Conservation (phyloP, 1,140 invertebrate genomes). For the Pachyrhynchus sulphureomaculatus region DNA sequence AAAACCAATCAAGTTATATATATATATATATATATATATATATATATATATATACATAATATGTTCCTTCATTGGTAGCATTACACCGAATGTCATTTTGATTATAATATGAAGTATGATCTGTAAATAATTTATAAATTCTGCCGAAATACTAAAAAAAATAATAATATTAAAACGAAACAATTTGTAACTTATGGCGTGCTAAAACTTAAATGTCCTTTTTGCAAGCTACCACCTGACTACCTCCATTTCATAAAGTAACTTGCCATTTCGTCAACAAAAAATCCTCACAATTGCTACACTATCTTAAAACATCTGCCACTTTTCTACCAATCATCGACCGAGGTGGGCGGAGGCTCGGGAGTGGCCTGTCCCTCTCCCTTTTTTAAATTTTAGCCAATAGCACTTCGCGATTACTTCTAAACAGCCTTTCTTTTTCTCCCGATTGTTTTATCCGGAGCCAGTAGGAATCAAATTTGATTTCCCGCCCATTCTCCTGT, state of each 20-base stretch:
- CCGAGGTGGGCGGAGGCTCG: background rate
- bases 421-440: background rate
- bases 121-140: too few species aligned
- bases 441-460: background rate
- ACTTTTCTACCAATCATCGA: constrained; percentile 20
- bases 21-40: too few species aligned
- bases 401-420: background rate
- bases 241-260: constrained; percentile 19
- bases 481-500: background rate
- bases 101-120: too few species aligned
- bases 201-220: constrained; percentile 11
- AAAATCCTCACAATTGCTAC: constrained; percentile 20
- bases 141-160: too few species aligned
- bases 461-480: background rate
- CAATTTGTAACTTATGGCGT: too few species aligned
- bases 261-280: constrained; percentile 31
- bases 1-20: too few species aligned
- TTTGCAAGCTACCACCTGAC: background rate
- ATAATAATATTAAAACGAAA: too few species aligned
- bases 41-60: too few species aligned
- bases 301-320: constrained; percentile 28
- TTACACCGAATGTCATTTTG: too few species aligned
- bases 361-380: constrained; percentile 6
- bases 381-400: constrained; percentile 2
- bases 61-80: too few species aligned